phyloP scores from a whole-genome alignment of 1,140 invertebrate species.

The Drosophila teissieri region DNA sequence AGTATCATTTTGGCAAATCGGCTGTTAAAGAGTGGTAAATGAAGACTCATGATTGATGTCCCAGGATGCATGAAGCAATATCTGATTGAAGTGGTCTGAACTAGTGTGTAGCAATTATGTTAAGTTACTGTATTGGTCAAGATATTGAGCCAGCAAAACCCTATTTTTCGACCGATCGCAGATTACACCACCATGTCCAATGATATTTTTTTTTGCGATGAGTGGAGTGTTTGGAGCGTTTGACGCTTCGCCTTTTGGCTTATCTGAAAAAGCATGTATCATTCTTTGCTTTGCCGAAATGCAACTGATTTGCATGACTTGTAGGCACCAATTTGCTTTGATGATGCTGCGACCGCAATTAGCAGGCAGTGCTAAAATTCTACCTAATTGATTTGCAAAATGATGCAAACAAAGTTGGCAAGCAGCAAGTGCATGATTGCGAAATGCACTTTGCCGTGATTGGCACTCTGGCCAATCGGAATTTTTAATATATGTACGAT shows the following conservation, averaged over 20 bases:
- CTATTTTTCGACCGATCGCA: background rate
- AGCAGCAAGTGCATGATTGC: background rate
- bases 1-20: background rate
- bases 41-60: background rate
- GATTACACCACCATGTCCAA: slow-evolving; percentile 1
- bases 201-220: background rate
- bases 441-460: slow-evolving; percentile 12
- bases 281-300: slow-evolving; percentile 16
- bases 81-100: background rate
- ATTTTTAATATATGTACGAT: background rate
- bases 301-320: slow-evolving; percentile 24
- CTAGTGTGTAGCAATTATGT: background rate
- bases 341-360: slow-evolving; percentile 20
- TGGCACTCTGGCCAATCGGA: background rate
- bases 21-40: background rate
- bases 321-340: slow-evolving; percentile 19
- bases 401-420: slow-evolving; percentile 25
- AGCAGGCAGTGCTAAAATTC: slow-evolving; percentile 11
- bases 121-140: background rate
- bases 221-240: slow-evolving; percentile 13
- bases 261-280: slow-evolving; percentile 18
- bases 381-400: slow-evolving; percentile 36
- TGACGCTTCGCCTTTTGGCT: slow-evolving; percentile 1
- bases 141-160: background rate
- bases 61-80: background rate